A percentile compares a stretch with the other conserved stretches of the same genome.
Conservation (phyloP, 2,113 vertebrate genomes). For the Anarhynchus alexandrinus region DNA sequence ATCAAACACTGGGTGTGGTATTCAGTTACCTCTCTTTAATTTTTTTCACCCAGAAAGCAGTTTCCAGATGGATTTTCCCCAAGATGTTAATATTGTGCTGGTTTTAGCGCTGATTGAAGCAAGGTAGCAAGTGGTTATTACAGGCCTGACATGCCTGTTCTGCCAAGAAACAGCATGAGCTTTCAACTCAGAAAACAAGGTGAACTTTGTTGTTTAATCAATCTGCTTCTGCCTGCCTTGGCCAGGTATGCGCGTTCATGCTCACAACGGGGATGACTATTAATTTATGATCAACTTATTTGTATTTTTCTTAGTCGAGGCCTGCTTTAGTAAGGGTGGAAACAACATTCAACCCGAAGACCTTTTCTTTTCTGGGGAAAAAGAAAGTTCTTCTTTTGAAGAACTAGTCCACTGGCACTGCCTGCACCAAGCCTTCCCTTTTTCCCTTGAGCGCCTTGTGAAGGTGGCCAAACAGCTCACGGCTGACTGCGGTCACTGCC, state of each 20-base stretch:
- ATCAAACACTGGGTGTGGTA: neutral
- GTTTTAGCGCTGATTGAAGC: constrained; percentile 7
- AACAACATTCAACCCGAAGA: neutral
- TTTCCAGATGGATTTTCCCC: constrained; percentile 48
- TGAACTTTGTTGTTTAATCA: constrained; percentile 29
- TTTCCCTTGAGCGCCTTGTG: neutral
- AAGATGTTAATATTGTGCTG: constrained; percentile 23
- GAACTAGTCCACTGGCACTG: neutral
- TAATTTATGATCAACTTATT: neutral
- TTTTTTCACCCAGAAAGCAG: neutral
- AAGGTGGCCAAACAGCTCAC: neutral
- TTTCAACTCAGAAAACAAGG: constrained; percentile 38
- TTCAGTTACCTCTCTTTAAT: neutral
- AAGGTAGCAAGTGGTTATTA: constrained; percentile 34
- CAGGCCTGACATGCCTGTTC: constrained; percentile 18
- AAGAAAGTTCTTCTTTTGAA: neutral
- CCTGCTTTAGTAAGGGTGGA: neutral
- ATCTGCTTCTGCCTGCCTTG: neutral
- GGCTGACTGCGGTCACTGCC: neutral
- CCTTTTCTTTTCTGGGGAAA: too few relatives aligned
- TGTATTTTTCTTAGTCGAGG: neutral
- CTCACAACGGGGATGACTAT: neutral
- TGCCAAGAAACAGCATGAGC: constrained; percentile 49
- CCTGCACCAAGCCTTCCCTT: neutral
- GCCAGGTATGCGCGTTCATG: neutral